Evolutionary conservation across 2,113 vertebrate species (phyloP), one percentile per base, ranked within the genome.

Genomic region (Neotragus pygmaeus): DNA sequence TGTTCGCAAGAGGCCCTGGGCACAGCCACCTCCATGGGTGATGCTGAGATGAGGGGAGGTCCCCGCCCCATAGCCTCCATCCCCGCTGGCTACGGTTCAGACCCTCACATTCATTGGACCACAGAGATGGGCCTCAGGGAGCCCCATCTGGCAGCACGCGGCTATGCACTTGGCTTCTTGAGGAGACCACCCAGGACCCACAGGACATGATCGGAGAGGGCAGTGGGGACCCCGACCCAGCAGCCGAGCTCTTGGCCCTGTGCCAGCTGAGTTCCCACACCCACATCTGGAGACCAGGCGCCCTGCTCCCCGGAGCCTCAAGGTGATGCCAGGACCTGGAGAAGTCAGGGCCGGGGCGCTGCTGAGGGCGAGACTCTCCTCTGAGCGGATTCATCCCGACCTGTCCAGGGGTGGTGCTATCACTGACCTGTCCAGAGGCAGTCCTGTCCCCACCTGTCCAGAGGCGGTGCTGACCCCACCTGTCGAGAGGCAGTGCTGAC

Each of bases 291-390:
- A 14, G 21, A 15, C 23, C 21, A 51, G 73, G 28, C 3, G 0
- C 3, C 2, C n/a, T 2, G 7, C 13, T 27, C 80, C 80, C n/a
- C 8, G 1, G 36, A 13, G 6, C 15, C 5, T 51, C 55, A 16
- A 1, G 82, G 47, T 3, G 16, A 70, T 0, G 1, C 43, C 19
- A 1, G 30, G 16, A 28, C 1, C 2, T 8, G 27, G 21, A 19
- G 55, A 11, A 15, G 27, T 45, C 6, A 0, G 0, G 12, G 28
- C 1, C 0, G 3, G 10, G 30, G 39, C 0, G 8, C 14, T 4
- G 10, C 5, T 4, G 73, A 49, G 30, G 14, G 2, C 4, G 0
- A 15, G 30, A 55, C 36, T 58, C 36, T 75, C 53, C 53, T 33
- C 12, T 25, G 15, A 53, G 70, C 19, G 1, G 39, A 6, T 75